These are phyloP conservation scores for Zaprionus lachaisei DNA, from an alignment of 1,140 invertebrate species.

Conservation along the genomic window DNA sequence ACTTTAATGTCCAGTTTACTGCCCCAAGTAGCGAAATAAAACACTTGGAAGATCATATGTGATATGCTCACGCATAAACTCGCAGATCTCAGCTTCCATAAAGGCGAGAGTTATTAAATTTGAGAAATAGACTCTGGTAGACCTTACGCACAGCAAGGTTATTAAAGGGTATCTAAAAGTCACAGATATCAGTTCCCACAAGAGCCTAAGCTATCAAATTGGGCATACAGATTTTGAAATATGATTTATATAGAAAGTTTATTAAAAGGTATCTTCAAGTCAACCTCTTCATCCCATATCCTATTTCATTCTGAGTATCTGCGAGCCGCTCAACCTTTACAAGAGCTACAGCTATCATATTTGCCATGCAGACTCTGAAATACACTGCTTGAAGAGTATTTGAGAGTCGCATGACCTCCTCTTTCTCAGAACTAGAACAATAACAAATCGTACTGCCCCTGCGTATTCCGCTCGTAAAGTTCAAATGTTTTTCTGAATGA, in stretches of 20 bases:
- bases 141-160: neutral
- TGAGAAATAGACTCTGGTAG: neutral
- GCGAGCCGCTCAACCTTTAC: neutral
- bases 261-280: no score
- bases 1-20: neutral
- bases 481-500: constrained; percentile 57
- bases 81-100: neutral
- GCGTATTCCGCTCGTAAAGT: constrained; percentile 32
- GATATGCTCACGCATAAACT: neutral
- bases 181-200: neutral
- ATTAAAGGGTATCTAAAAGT: neutral
- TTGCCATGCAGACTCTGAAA: neutral
- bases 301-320: no score
- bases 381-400: neutral
- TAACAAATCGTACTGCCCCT: constrained; percentile 5
- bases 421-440: constrained; percentile 6
- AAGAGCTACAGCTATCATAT: neutral
- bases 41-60: neutral
- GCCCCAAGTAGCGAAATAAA: neutral
- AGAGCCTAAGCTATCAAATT: neutral
- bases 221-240: neutral
- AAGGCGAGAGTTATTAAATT: neutral
- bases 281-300: no score
- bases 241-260: neutral
- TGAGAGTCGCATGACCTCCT: neutral